Percentiles rank a stretch among this genome's conserved stretches.
Conservation (phyloP, 2,797 vertebrate genomes). For the Meda fulgida region DNA sequence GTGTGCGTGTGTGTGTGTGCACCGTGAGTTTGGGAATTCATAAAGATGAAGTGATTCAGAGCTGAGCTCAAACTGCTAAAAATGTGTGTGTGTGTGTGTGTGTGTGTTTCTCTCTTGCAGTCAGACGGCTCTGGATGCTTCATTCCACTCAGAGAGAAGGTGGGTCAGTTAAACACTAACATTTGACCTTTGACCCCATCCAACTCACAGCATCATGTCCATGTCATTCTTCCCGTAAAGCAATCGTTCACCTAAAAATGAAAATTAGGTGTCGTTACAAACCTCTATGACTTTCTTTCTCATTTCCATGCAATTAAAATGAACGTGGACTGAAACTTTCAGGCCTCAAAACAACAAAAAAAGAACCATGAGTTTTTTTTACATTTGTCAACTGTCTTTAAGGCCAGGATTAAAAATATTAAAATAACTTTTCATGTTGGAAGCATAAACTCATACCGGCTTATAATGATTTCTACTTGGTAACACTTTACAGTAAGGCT, state of each 20-base stretch:
- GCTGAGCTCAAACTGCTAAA: too few species aligned
- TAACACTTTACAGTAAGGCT: too few species aligned
- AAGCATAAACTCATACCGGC: too few species aligned
- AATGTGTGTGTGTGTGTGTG: neutral
- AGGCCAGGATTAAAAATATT: too few species aligned
- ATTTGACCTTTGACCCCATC: slow-evolving; percentile 41
- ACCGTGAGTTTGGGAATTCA: slow-evolving; percentile 66
- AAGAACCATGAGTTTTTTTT: too few species aligned
- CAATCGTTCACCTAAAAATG: too few species aligned
- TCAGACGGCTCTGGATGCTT: slow-evolving; percentile 90
- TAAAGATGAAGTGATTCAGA: too few species aligned
- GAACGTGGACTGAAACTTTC: neutral
- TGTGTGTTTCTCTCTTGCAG: slow-evolving; percentile 87
- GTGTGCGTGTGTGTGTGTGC: slow-evolving; percentile 58
- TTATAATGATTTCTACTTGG: too few species aligned
- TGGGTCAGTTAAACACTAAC: slow-evolving; percentile 74
- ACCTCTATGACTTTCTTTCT: neutral
- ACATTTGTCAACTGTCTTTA: too few species aligned
- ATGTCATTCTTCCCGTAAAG: slow-evolving; percentile 46
- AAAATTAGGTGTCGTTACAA: neutral
- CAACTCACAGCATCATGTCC: slow-evolving; percentile 50
- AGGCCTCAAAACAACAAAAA: too few species aligned
- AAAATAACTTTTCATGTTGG: too few species aligned
- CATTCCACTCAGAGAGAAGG: slow-evolving; percentile 96
- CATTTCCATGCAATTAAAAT: neutral